phyloP scores from a whole-genome alignment of 2,113 vertebrate genomes.

The Corvus hawaiiensis region DNA sequence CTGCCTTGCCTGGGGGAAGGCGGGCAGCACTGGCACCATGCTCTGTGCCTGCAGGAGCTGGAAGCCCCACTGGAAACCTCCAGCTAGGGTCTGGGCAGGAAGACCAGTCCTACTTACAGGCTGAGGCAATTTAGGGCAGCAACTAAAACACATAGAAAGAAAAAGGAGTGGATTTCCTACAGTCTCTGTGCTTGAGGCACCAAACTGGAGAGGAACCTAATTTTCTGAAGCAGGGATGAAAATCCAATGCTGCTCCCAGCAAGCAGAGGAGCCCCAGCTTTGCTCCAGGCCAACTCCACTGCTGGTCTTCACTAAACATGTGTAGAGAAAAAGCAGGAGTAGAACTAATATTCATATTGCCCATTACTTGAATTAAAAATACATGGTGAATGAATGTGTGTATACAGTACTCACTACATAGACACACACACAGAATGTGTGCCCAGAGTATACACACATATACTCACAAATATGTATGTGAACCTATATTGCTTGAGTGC shows the following conservation, averaged over 20 bases:
- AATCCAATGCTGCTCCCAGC: neutral
- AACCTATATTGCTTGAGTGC: slow-evolving; percentile 62
- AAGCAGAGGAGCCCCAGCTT: neutral
- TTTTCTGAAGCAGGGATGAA: neutral
- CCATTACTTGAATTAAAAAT: slow-evolving; percentile 52
- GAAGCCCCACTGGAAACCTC: neutral
- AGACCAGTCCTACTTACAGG: neutral
- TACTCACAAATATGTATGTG: neutral
- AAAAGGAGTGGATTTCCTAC: neutral
- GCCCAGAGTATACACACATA: neutral
- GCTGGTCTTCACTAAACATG: neutral
- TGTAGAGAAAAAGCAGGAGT: neutral
- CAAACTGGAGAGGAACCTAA: neutral
- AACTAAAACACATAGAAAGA: neutral
- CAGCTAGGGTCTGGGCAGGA: neutral
- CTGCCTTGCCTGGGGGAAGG: neutral
- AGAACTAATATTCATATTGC: slow-evolving; percentile 6
- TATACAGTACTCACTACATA: neutral
- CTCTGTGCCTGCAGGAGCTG: neutral
- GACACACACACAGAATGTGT: neutral
- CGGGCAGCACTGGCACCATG: fast-evolving
- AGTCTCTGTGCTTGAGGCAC: neutral
- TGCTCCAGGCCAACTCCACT: neutral
- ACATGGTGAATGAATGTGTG: slow-evolving; percentile 23
- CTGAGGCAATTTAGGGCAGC: neutral